Evolutionary conservation across 2,888 invertebrate genomes (phyloP).

Genomic region (Tetramorium bicarinatum): DNA sequence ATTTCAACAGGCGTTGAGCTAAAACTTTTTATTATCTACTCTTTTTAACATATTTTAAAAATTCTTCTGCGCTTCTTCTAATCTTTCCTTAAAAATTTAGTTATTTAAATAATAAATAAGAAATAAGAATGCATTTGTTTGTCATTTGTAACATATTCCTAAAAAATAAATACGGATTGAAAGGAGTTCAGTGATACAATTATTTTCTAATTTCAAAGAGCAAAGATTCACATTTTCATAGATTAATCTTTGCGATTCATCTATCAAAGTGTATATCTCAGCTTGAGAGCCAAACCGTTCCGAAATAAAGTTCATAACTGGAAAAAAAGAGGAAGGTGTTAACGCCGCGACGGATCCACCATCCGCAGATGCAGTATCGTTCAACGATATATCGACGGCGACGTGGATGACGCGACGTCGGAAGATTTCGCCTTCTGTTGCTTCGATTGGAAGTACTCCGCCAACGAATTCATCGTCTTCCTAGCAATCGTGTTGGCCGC

Average conservation of each 20-base stretch:
- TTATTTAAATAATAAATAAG: constrained; percentile 10
- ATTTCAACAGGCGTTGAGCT: not conserved
- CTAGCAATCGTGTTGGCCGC: constrained; percentile 92
- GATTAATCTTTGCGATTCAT: not conserved
- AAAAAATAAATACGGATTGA: not conserved
- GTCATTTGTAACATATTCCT: not conserved
- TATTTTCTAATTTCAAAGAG: not conserved
- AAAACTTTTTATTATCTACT: not conserved
- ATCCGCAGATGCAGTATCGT: not conserved
- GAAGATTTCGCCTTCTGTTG: constrained; percentile 78
- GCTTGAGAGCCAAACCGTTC: not conserved
- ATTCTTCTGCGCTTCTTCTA: not conserved
- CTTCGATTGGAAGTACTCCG: constrained; percentile 91
- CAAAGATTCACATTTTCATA: not conserved
- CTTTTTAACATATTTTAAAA: constrained; percentile 1
- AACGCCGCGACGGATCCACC: not conserved
- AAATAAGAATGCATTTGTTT: not conserved
- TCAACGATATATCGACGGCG: constrained; percentile 77
- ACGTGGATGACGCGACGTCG: constrained; percentile 48
- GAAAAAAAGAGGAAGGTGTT: not conserved
- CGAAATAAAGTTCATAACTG: not conserved
- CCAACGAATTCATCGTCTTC: constrained; percentile 93
- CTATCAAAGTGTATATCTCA: not conserved
- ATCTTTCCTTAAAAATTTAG: not conserved
- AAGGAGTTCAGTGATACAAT: not conserved